Base-by-base conservation (phyloP, 2,797 vertebrate species). In the Myotis findleyi region DNA sequence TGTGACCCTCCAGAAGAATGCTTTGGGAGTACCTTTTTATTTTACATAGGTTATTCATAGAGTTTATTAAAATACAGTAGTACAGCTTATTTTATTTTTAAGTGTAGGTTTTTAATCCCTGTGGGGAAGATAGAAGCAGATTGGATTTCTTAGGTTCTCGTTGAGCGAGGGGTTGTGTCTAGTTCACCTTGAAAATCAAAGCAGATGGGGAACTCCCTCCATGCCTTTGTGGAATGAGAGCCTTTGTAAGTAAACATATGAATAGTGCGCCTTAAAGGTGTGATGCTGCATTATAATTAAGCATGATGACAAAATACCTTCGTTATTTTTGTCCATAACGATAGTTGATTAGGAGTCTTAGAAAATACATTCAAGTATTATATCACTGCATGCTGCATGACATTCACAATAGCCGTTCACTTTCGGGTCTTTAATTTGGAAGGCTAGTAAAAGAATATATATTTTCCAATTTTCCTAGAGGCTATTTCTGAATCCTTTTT, bases 11-110 rank as follows among this genome's bases (percentile, higher is more conserved):
- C 91, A 75, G 36, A 57, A 71, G 44, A 66, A 49, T n/a, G 5
- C 30, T 93, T 55, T 53, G 73, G 21, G 76, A 88, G 30, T 57
- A n/a, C 87, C 68, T 93, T 91, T 91, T 72, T 72, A 53, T 89
- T 93, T 89, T 82, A 92, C 44, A 64, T 20, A 23, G 18, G 82
- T 82, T 73, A 91, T 14, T 82, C 71, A 51, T 41, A 76, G 21
- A 55, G 57, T 53, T 82, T 94, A 20, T 73, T 93, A 23, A 76
- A 93, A 38, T 23, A 68, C 64, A 68, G 64, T 10, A 51, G 9
- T 36, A 30, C 21, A 64, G 41, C 57, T 83, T 57, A 16, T 71
- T 89, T 92, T 62, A 66, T 73, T 88, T 33, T 66, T 57, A 89
- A 66, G 41, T n/a, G 33, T 41, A 57, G 47, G n/a, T 90, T 77